A percentile compares a stretch with the other conserved stretches of the same genome.
Evolutionary conservation across 1,140 invertebrate genomes (phyloP).

Genomic region (Drosophila bocqueti): DNA sequence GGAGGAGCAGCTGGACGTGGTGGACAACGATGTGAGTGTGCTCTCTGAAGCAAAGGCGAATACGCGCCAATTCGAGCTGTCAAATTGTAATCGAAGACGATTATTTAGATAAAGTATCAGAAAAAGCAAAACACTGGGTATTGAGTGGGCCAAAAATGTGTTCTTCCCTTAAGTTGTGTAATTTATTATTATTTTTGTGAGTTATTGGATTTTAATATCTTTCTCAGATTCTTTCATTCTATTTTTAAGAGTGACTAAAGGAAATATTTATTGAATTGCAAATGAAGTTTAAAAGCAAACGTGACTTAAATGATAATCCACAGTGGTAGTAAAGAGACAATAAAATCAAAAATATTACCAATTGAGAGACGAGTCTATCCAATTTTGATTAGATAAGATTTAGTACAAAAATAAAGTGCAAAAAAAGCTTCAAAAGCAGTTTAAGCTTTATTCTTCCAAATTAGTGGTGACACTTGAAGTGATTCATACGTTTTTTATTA

Average conservation of each 20-base stretch:
- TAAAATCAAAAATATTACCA: no score
- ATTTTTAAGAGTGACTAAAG: no score
- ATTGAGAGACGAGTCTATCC: background rate
- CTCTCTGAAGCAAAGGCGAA: conserved; percentile 24
- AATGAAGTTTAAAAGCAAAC: no score
- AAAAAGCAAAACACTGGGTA: no score
- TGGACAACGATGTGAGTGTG: conserved; percentile 50
- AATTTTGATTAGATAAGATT: background rate
- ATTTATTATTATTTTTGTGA: no score
- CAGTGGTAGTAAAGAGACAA: no score
- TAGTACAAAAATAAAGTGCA: background rate
- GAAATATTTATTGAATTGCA: no score
- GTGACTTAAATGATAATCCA: no score
- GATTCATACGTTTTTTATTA: background rate
- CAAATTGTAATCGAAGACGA: conserved; percentile 12
- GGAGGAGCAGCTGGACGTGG: conserved; percentile 57
- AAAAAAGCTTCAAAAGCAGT: background rate
- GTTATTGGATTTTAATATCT: no score
- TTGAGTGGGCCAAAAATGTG: no score
- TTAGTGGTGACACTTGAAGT: background rate
- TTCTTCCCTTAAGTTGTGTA: no score
- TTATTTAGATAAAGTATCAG: conserved; percentile 2
- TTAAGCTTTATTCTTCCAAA: background rate
- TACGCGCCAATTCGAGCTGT: background rate
- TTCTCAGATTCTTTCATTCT: no score